These are phyloP conservation scores for Malachius bipustulatus DNA, from an alignment of 2,888 invertebrate genomes.

Conservation along the genomic window DNA sequence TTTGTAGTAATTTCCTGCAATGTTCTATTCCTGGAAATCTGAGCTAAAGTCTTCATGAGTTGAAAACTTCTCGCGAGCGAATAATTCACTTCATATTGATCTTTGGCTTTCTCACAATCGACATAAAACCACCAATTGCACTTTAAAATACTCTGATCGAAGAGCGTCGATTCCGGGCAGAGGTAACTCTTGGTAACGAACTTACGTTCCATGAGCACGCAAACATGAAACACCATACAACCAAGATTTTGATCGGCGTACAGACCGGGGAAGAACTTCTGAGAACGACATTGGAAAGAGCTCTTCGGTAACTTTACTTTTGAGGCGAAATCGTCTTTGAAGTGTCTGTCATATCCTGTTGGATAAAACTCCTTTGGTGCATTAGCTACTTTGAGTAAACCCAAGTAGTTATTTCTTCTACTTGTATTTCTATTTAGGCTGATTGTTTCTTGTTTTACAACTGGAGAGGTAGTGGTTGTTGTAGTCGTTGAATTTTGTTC, in stretches of 20 bases:
- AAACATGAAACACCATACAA: conserved; percentile 2
- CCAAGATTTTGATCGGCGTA: conserved; percentile 2
- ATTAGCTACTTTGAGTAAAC: no score
- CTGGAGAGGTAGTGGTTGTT: no score
- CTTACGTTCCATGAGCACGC: not conserved
- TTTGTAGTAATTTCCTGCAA: no score
- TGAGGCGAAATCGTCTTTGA: not conserved
- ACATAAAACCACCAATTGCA: conserved; percentile 3
- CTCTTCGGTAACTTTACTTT: not conserved
- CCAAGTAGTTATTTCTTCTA: no score
- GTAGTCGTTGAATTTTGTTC: no score
- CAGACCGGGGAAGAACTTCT: not conserved
- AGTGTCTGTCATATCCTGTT: not conserved
- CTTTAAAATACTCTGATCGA: conserved; percentile 1
- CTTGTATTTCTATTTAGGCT: no score
- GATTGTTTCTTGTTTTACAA: no score
- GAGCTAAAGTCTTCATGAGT: not conserved
- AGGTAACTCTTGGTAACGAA: not conserved
- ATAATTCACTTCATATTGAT: not conserved
- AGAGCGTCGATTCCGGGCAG: conserved; percentile 1
- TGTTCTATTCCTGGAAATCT: not conserved
- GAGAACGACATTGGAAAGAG: not conserved
- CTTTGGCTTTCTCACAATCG: not conserved
- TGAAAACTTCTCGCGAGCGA: not conserved
- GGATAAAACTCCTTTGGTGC: conserved; percentile 1